Conservation (phyloP, 2,797 vertebrate species). For the Brachyrhaphis roseni region DNA sequence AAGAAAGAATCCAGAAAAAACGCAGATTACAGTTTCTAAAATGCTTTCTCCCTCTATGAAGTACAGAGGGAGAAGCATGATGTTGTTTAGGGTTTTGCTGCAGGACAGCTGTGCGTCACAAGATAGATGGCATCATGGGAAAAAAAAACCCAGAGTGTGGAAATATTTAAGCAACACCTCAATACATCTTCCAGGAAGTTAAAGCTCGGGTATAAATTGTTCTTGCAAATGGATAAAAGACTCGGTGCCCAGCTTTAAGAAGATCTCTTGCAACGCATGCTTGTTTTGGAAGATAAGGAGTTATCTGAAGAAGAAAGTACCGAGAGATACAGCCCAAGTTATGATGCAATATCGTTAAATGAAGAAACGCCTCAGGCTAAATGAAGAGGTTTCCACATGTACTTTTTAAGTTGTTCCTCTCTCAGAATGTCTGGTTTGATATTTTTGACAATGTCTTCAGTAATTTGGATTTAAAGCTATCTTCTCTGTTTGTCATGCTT, state of each 20-base stretch:
- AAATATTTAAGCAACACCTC: background rate
- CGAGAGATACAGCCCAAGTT: background rate
- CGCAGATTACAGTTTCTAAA: background rate
- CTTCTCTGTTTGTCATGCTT: background rate
- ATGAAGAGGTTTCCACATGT: background rate
- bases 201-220: background rate
- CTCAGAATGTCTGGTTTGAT: background rate
- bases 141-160: background rate
- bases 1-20: background rate
- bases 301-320: background rate
- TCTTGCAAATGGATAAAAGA: background rate
- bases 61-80: background rate
- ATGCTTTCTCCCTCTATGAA: background rate
- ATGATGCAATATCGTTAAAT: background rate
- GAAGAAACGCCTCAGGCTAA: background rate
- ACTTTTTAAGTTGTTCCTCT: background rate
- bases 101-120: background rate
- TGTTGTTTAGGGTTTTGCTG: background rate
- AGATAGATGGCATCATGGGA: background rate
- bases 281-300: background rate
- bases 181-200: background rate
- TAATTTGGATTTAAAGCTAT: background rate
- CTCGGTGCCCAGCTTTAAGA: background rate
- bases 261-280: background rate
- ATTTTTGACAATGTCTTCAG: background rate